Percentiles rank a stretch among this genome's conserved stretches.
Evolutionary conservation across 2,797 vertebrate species (phyloP).

Genomic region (Chaunax sp.): DNA sequence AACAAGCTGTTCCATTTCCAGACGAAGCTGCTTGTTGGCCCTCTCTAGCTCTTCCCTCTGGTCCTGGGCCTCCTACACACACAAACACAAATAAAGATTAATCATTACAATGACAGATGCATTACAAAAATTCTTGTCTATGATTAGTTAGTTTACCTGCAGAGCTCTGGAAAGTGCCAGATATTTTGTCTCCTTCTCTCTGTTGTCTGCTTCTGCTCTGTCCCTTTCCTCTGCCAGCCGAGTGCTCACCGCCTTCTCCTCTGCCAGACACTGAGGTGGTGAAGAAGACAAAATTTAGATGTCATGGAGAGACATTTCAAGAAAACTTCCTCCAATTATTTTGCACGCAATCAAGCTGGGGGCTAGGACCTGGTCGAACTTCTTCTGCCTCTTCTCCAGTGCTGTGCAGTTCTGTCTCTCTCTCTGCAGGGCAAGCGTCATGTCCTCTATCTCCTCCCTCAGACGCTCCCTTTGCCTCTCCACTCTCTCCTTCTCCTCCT

Average conservation of each 20-base stretch:
- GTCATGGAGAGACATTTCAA: neutral
- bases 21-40: slow-evolving; percentile 88
- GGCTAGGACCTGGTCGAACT: slow-evolving; percentile 91
- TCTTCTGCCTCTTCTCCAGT: slow-evolving; percentile 94
- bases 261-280: slow-evolving; percentile 83
- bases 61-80: slow-evolving; percentile 84
- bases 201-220: slow-evolving; percentile 89
- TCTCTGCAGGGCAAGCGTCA: slow-evolving; percentile 88
- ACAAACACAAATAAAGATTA: slow-evolving; percentile 16
- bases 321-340: neutral
- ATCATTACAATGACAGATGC: slow-evolving; percentile 8
- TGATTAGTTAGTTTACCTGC: slow-evolving; percentile 72
- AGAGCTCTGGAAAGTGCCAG: slow-evolving; percentile 86
- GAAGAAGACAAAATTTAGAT: slow-evolving; percentile 5
- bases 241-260: slow-evolving; percentile 90
- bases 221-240: slow-evolving; percentile 90
- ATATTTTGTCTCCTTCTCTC: slow-evolving; percentile 91
- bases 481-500: slow-evolving; percentile 87
- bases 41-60: slow-evolving; percentile 90
- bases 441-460: slow-evolving; percentile 92
- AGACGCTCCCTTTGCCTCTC: slow-evolving; percentile 89
- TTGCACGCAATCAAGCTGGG: neutral
- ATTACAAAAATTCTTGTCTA: slow-evolving; percentile 9
- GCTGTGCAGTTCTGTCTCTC: slow-evolving; percentile 90
- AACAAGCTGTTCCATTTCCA: slow-evolving; percentile 92